Evolutionary conservation across 1,140 invertebrate genomes (phyloP), one percentile per base, ranked within the genome.

Genomic region (Trachelipus rathkii): DNA sequence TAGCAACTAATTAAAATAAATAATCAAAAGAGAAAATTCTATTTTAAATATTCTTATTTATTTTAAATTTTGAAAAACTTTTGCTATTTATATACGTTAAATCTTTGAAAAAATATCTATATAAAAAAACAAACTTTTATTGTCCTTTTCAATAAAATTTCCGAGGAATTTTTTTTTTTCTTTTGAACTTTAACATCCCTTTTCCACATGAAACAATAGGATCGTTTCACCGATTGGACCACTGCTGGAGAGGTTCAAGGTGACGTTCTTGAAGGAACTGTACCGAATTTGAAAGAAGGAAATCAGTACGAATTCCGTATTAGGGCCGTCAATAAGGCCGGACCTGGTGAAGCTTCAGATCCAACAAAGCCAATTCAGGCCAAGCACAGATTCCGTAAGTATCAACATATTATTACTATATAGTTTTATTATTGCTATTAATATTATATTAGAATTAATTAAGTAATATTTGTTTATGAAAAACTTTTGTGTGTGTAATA

Each of bases 271-370:
- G 84, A 88, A 73, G 92, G 90, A 10, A 95, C 93, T 0, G 91
- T 97, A 70, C 91, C 93, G 82, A 93, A 93, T 10, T 87, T 99
- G 11, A 95, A 96, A 84, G 96, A 99, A 89, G 95, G 95, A 21
- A 90, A 91, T 74, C 93, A 95, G 79, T 99, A 99, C 82, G 95
- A 98, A 87, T 99, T 99, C 86, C 89, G 97, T 79, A 92, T 99
- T 66, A 90, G 93, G 80, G 97, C 97, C 73, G 90, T 97, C 72
- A 98, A 99, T 86, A 96, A 95, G 84, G 96, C 92, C 74, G 96
- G 96, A 71, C 94, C 94, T 83, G 94, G 96, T 83, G 93, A 95
- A 87, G 95, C 95, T 7, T 97, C 94, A 82, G 93, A 98, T 78
- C 90, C 92, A 50, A 97, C 96, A 13, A 96, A 97, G 85, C 93